Percentiles rank a stretch among this genome's conserved stretches.
phyloP scores from a whole-genome alignment of 2,888 invertebrate species.

The Athripsodes cinereus region DNA sequence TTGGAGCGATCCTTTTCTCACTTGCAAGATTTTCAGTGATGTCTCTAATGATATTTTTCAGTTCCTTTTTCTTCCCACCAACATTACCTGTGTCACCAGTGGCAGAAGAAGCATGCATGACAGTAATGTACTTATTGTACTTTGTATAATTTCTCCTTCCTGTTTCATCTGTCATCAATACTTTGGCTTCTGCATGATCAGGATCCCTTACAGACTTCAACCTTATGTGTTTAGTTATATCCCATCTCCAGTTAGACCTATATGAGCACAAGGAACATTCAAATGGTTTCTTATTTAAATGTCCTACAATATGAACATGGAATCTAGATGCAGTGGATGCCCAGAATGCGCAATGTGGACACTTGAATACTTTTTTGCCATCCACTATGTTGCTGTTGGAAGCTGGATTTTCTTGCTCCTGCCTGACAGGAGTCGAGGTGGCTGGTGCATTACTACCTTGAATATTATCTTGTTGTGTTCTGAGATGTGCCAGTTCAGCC shows the following conservation, averaged over 20 bases:
- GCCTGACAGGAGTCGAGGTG: slow-evolving; percentile 35
- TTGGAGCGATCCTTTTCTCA: background rate
- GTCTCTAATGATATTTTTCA: background rate
- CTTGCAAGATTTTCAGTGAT: background rate
- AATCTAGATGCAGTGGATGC: slow-evolving; percentile 89
- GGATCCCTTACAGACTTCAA: slow-evolving; percentile 81
- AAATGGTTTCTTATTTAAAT: slow-evolving; percentile 88
- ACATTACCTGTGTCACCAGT: slow-evolving; percentile 10
- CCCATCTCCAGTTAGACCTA: slow-evolving; percentile 95
- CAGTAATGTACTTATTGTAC: slow-evolving; percentile 83
- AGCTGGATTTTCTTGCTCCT: slow-evolving; percentile 58
- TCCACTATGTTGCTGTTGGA: slow-evolving; percentile 55
- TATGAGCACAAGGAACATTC: slow-evolving; percentile 92
- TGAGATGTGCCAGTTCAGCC: background rate
- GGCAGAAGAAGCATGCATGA: slow-evolving; percentile 39
- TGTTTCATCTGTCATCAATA: slow-evolving; percentile 87
- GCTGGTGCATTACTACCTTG: background rate
- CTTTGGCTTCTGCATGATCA: slow-evolving; percentile 72
- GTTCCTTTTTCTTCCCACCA: slow-evolving; percentile 6
- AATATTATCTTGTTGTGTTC: background rate
- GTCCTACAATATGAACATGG: slow-evolving; percentile 90
- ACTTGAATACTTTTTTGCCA: slow-evolving; percentile 80
- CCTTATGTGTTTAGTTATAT: slow-evolving; percentile 92
- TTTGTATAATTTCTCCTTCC: slow-evolving; percentile 88
- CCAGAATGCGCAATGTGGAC: slow-evolving; percentile 89